Evolutionary conservation across 2,888 invertebrate species (phyloP), one percentile per base, ranked within the genome.

Genomic region (Hofmannophila pseudospretella): DNA sequence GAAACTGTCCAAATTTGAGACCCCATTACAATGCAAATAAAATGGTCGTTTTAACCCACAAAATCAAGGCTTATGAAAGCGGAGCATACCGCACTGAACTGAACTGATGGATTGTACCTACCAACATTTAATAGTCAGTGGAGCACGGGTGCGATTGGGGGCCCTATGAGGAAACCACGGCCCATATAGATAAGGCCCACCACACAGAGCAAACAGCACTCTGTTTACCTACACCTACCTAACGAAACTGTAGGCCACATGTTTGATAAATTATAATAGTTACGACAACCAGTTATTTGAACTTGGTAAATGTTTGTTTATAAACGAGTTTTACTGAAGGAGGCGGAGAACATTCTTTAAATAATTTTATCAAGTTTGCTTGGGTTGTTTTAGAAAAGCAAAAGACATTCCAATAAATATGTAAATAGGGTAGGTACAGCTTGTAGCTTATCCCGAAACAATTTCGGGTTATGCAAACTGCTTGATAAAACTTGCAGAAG

Each of bases 151-250:
- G 64, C 67, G 60, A 63, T 57, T 60, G 58, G 66, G 50, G 62
- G 59, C 61, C 64, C 59, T 59, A 62, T 60, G 53, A 81, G 84
- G 80, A 84, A 81, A 79, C 77, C 55, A 71, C 76, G 77, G 60
- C 74, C 78, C 59, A 79, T 58, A 74, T 81, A 79, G 85, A 85
- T 85, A 84, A 84, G 64, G 50, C 44, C 49, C 40, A 48, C 54
- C 56, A 58, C 57, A 58, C 45, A 57, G 51, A 55, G 56, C 67
- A 61, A 66, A 69, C 67, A 67, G 46, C 45, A 63, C 56, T 54
- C 54, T 57, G 58, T 67, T 64, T 60, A 49, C 58, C 49, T 49
- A 56, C 42, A 45, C 42, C 47, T 25, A 42, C 42, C 34, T 34
- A 37, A 33, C 36, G 22, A 35, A 49, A 39, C 36, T 44, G 16